Evolutionary conservation across 35 echinoderm and acorn worm species (phyloP).

Genomic region (Apostichopus californicus): DNA sequence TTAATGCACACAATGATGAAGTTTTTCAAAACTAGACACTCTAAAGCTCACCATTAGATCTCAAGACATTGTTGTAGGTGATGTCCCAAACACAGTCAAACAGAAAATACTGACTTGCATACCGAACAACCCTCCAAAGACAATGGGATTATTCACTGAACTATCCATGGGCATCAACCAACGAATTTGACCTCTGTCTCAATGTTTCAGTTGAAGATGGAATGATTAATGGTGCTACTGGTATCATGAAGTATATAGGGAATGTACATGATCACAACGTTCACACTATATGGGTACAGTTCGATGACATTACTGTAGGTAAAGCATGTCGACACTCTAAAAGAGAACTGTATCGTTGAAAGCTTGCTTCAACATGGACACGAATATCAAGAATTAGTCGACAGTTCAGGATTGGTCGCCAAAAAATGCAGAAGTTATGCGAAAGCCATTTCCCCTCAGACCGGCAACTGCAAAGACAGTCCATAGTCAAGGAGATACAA

Average conservation of each 20-base stretch:
- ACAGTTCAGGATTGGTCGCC: slow-evolving; percentile 10
- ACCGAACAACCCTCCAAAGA: no score
- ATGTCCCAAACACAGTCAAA: no score
- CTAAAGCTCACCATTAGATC: no score
- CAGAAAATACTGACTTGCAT: no score
- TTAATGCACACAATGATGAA: slow-evolving; percentile 10
- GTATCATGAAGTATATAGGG: slow-evolving; percentile 2
- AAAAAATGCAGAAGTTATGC: slow-evolving; percentile 40
- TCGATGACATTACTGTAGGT: background rate
- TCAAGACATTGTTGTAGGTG: no score
- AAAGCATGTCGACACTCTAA: background rate
- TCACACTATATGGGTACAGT: slow-evolving; percentile 46
- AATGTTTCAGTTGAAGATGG: slow-evolving; percentile 57
- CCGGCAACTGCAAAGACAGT: slow-evolving; percentile 45
- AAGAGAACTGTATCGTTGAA: background rate
- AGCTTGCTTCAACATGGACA: background rate
- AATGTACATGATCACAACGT: background rate
- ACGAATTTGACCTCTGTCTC: background rate
- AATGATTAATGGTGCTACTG: slow-evolving; percentile 56
- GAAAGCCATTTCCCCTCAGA: slow-evolving; percentile 53
- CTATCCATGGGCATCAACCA: no score
- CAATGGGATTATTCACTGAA: no score
- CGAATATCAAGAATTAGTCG: slow-evolving; percentile 5
- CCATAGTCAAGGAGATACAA: slow-evolving; percentile 54
- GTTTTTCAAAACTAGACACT: no score